phyloP scores from a whole-genome alignment of 1,140 invertebrate species.

The Cotesia glomerata region DNA sequence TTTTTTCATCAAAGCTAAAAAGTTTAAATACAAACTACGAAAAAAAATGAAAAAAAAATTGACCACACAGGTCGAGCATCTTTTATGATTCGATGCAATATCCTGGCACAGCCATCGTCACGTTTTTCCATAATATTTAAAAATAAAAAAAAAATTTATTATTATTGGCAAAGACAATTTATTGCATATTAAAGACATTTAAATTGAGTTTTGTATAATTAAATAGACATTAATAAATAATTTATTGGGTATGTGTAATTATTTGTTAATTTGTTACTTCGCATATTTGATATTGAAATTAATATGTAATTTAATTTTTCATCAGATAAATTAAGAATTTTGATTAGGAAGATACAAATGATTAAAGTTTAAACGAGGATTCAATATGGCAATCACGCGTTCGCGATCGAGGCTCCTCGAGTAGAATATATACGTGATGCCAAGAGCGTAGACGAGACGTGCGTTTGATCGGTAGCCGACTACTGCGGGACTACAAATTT shows the following conservation, averaged over 20 bases:
- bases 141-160: neutral
- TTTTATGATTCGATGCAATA: neutral
- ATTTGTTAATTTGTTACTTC: neutral
- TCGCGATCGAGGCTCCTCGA: slow-evolving; percentile 21
- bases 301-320: neutral
- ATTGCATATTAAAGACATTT: slow-evolving; percentile 1
- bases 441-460: slow-evolving; percentile 54
- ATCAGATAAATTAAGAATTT: neutral
- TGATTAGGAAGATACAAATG: slow-evolving; percentile 10
- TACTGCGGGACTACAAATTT: slow-evolving; percentile 30
- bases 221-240: neutral
- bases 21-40: neutral
- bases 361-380: slow-evolving; percentile 14
- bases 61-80: slow-evolving; percentile 22
- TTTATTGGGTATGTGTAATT: neutral
- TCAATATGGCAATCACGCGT: slow-evolving; percentile 49
- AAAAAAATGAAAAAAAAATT: neutral
- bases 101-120: neutral
- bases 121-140: slow-evolving; percentile 10
- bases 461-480: slow-evolving; percentile 55
- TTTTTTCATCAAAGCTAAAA: neutral
- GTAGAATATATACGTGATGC: slow-evolving; percentile 43
- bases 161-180: neutral
- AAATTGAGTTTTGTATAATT: neutral
- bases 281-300: too few species aligned